Base-by-base conservation (phyloP, 35 echinoderm and acorn worm genomes). In the Nesometra sesokonis region DNA sequence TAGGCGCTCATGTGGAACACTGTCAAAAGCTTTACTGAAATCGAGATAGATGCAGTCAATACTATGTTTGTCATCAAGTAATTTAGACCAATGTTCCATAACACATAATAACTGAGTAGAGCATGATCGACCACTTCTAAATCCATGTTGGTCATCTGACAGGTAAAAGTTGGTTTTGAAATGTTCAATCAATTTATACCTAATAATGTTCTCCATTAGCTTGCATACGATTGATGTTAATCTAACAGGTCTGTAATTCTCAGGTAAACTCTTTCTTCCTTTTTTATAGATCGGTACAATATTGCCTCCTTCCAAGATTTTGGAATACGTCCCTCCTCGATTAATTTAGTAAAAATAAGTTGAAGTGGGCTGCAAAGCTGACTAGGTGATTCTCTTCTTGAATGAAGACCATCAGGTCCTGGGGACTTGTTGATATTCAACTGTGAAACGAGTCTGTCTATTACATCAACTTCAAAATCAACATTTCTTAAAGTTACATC, bases 231-330 rank as follows among this genome's bases (percentile, higher is more conserved):
- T 34, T 17, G 77, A 81, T 30, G 86, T 88, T 35, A 88, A 33
- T 17, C 86, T 88, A 7, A 88, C 86, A 29, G 86, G 86, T 82
- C 86, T 82, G 40, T 88, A 88, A 47, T 82, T 88, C 38, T 77
- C 19, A 0, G 86, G 86, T 32, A 47, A 35, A 80, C 36, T 33
- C 23, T 38, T 78, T 3, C 29, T 9, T 86, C 23, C 36, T 32
- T 87, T 87, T 80, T 80, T 32, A 30, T 32, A 80, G 3, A 80
- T 80, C 5, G 17, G 11, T 9, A 36, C 13, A 17, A 31, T 36
- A 34, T 13, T 32, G 32, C 79, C 27, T 80, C 79, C 32, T 32
- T 80, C 79, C 31, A 80, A 11, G 31, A 34, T 32, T 80, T 32
- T 0, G 79, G 79, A 17, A 67, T 67, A 33, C 32, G 13, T 80